phyloP scores from a whole-genome alignment of 1,140 invertebrate genomes.

The Drosophila kanapiae region DNA sequence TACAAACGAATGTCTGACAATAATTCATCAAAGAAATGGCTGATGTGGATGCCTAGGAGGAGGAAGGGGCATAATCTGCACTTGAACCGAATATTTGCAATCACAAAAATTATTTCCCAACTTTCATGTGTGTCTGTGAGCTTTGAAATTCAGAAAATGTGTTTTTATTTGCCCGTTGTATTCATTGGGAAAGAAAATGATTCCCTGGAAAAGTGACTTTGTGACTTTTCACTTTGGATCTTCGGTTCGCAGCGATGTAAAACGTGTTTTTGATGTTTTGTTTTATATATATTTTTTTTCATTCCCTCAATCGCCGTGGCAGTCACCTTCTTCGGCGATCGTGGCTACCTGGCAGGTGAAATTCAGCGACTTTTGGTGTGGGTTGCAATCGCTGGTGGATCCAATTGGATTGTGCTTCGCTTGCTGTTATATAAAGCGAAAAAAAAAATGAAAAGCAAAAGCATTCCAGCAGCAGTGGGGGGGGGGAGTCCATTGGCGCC shows the following conservation, averaged over 20 bases:
- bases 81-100: conserved; percentile 39
- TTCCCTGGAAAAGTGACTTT: conserved; percentile 69
- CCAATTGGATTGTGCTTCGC: conserved; percentile 31
- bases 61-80: conserved; percentile 30
- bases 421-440: conserved; percentile 65
- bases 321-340: conserved; percentile 44
- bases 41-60: conserved; percentile 1
- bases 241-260: conserved; percentile 60
- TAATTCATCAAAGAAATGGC: conserved; percentile 52
- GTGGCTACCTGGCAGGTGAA: conserved; percentile 58
- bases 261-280: conserved; percentile 78
- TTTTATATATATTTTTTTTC: conserved; percentile 27
- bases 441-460: conserved; percentile 23
- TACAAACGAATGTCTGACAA: conserved; percentile 41
- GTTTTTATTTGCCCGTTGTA: conserved; percentile 18
- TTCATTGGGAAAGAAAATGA: conserved; percentile 20
- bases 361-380: conserved; percentile 31
- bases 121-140: conserved; percentile 16
- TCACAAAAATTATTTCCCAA: conserved; percentile 27
- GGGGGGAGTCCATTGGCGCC: conserved; percentile 61
- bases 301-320: conserved; percentile 19
- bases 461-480: conserved; percentile 23
- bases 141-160: conserved; percentile 41
- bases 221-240: conserved; percentile 72
- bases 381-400: conserved; percentile 47